phyloP scores from a whole-genome alignment of 2,113 vertebrate species.

The Notothenia rossii region DNA sequence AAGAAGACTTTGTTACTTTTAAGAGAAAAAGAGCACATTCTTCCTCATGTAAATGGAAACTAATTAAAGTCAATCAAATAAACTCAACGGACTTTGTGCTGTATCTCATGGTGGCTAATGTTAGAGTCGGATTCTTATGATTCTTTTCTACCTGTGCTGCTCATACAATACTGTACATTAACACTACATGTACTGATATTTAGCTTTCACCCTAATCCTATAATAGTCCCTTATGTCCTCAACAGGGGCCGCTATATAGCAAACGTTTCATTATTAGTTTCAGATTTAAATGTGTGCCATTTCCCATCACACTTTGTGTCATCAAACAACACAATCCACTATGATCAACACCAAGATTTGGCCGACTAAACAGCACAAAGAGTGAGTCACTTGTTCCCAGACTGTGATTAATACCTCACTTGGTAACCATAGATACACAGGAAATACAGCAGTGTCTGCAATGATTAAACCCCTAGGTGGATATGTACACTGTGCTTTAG shows the following conservation, averaged over 20 bases:
- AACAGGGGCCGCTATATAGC: neutral
- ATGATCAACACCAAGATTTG: conserved; percentile 20
- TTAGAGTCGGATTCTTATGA: neutral
- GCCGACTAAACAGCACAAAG: conserved; percentile 26
- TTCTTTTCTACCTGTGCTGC: neutral
- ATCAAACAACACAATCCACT: conserved; percentile 30
- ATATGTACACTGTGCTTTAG: neutral
- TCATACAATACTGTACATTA: neutral
- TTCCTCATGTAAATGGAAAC: neutral
- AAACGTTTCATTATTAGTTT: neutral
- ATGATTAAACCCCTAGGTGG: conserved; percentile 2
- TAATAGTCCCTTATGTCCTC: neutral
- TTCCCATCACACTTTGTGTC: neutral
- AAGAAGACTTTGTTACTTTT: too few relatives aligned
- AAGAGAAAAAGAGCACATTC: neutral
- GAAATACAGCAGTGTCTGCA: conserved; percentile 40
- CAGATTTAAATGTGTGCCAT: conserved; percentile 13
- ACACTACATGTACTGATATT: neutral
- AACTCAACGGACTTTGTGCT: neutral
- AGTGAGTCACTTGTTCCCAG: conserved; percentile 50
- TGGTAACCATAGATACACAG: conserved; percentile 63
- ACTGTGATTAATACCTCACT: conserved; percentile 23
- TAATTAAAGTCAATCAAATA: neutral
- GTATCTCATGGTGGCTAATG: neutral
- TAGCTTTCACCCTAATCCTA: neutral